Conservation (phyloP, 2,888 invertebrate genomes). For the Drosophila formosana region DNA sequence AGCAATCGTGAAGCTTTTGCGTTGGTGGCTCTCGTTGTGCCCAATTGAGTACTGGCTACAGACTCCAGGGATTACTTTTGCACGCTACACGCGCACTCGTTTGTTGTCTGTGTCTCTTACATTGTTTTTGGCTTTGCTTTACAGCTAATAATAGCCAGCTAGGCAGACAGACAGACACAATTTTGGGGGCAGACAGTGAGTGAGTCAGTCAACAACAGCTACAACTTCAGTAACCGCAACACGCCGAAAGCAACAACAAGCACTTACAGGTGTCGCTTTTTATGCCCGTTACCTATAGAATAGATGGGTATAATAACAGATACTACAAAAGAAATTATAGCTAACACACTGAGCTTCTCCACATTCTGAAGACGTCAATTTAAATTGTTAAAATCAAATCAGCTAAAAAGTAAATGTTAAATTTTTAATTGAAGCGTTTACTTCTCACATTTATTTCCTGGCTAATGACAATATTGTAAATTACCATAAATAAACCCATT, state of each 20-base stretch:
- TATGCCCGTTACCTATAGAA: background rate
- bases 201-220: conserved; percentile 32
- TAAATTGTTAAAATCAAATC: no score
- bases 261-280: conserved; percentile 65
- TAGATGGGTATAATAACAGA: background rate
- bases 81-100: conserved; percentile 26
- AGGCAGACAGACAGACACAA: conserved; percentile 13
- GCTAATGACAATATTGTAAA: no score
- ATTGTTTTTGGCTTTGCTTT: conserved; percentile 57
- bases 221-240: conserved; percentile 2
- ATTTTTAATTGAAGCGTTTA: no score
- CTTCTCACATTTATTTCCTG: no score
- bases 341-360: no score
- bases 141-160: conserved; percentile 64
- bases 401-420: no score
- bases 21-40: conserved; percentile 66
- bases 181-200: conserved; percentile 9
- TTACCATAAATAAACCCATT: no score
- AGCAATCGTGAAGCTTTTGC: conserved; percentile 53
- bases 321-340: no score
- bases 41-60: conserved; percentile 28
- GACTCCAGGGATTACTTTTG: conserved; percentile 69
- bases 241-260: conserved; percentile 7
- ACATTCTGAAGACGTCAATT: no score
- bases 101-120: conserved; percentile 42